phyloP scores from a whole-genome alignment of 1,140 invertebrate genomes.

The Eciton burchellii region DNA sequence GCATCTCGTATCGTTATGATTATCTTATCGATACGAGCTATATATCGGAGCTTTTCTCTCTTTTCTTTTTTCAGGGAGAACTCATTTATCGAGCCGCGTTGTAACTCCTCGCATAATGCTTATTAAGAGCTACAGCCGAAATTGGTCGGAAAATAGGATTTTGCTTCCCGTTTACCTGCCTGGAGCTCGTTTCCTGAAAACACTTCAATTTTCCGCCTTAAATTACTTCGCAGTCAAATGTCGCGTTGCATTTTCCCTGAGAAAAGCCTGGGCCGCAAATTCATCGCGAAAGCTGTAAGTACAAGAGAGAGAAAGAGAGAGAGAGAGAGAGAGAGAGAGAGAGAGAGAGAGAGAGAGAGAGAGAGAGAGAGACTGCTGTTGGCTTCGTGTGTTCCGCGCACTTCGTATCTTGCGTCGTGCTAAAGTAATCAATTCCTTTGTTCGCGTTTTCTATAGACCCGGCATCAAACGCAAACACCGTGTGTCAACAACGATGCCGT shows the following conservation, averaged over 20 bases:
- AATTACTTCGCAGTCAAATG: conserved; percentile 21
- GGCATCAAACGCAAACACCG: conserved; percentile 38
- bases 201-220: not conserved
- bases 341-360: too few species aligned
- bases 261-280: conserved; percentile 22
- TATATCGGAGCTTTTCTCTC: too few species aligned
- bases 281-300: conserved; percentile 34
- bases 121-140: conserved; percentile 10
- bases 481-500: conserved; percentile 23
- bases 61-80: not conserved
- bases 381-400: conserved; percentile 19
- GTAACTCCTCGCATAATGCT: not conserved
- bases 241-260: conserved; percentile 8
- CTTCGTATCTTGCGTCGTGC: not conserved
- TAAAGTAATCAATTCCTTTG: conserved; percentile 60
- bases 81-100: not conserved
- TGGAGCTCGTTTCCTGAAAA: not conserved
- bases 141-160: not conserved
- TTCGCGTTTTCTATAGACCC: conserved; percentile 40
- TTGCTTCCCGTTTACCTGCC: not conserved
- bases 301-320: too few species aligned
- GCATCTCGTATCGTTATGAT: not conserved
- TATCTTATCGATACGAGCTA: not conserved
- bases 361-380: not conserved
- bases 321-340: too few species aligned